Percentiles rank a stretch among this genome's conserved stretches.
These are phyloP conservation scores for Delphinus delphis DNA, from an alignment of 2,113 vertebrate genomes.

Conservation along the genomic window DNA sequence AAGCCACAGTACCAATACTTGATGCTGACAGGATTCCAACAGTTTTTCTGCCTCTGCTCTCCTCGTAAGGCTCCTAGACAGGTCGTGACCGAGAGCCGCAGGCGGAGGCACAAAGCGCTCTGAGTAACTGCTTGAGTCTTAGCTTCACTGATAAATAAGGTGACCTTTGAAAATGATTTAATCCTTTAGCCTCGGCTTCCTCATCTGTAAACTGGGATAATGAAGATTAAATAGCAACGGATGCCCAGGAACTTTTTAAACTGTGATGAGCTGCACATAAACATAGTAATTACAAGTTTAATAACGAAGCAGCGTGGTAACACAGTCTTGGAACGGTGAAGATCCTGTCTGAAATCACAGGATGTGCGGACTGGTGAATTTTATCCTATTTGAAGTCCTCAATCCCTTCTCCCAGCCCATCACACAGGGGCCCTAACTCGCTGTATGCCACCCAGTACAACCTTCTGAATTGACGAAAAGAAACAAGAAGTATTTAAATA, in stretches of 20 bases:
- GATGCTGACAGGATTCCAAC: not conserved
- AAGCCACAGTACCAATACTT: not conserved
- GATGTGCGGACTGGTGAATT: not conserved
- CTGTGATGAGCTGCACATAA: not conserved
- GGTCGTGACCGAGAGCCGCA: too few species aligned
- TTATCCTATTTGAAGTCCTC: accelerated
- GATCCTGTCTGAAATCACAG: not conserved
- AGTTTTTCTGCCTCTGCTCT: not conserved
- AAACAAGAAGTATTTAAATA: not conserved
- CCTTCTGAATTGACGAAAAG: not conserved
- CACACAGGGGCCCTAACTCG: not conserved
- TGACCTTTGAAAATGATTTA: not conserved
- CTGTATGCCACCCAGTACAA: not conserved
- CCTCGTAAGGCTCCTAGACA: not conserved
- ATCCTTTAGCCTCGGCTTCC: not conserved
- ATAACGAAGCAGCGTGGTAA: not conserved
- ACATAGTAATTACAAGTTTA: too few species aligned
- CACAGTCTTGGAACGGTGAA: not conserved
- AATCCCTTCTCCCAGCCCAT: accelerated
- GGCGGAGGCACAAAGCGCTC: not conserved
- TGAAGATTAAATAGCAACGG: accelerated
- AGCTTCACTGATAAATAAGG: not conserved
- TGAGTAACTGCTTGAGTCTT: not conserved
- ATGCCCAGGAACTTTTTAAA: not conserved
- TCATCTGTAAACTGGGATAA: not conserved